phyloP scores from a whole-genome alignment of 2,113 vertebrate species.

The Nicator chloris region DNA sequence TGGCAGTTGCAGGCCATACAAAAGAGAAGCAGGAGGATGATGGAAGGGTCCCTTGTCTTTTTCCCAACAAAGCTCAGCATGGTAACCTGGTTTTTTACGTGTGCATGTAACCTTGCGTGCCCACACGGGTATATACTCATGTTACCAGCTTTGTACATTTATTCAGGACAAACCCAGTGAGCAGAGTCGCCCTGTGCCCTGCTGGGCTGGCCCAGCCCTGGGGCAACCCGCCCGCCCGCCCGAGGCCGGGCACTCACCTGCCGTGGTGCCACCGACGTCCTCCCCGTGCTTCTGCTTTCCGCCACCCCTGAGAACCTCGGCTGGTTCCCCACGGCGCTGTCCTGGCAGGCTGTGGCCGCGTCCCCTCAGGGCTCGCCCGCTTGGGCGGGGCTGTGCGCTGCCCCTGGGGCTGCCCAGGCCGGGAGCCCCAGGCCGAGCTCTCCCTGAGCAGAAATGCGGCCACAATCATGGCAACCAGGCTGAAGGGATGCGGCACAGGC shows the following conservation, averaged over 20 bases:
- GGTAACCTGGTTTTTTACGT: not conserved
- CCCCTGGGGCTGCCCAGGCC: no score
- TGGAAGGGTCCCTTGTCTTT: not conserved
- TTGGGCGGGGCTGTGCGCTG: not conserved
- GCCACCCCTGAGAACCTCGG: not conserved
- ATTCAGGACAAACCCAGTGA: not conserved
- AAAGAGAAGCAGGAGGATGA: not conserved
- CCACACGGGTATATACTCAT: not conserved
- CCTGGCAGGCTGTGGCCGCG: no score
- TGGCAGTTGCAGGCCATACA: not conserved
- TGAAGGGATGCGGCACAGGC: not conserved
- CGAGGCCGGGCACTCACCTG: accelerated
- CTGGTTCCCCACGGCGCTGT: accelerated
- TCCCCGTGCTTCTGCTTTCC: not conserved
- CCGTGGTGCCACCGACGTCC: accelerated
- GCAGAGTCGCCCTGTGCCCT: not conserved
- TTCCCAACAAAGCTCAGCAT: not conserved
- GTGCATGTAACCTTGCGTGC: not conserved
- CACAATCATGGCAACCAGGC: not conserved
- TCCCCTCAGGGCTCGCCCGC: not conserved
- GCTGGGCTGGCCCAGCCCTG: not conserved
- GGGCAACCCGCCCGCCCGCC: not conserved
- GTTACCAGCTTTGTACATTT: not conserved
- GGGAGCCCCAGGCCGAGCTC: not conserved
- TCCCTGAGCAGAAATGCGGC: not conserved